These are phyloP conservation scores for Diabrotica virgifera DNA, from an alignment of 1,140 invertebrate genomes.

Conservation along the genomic window DNA sequence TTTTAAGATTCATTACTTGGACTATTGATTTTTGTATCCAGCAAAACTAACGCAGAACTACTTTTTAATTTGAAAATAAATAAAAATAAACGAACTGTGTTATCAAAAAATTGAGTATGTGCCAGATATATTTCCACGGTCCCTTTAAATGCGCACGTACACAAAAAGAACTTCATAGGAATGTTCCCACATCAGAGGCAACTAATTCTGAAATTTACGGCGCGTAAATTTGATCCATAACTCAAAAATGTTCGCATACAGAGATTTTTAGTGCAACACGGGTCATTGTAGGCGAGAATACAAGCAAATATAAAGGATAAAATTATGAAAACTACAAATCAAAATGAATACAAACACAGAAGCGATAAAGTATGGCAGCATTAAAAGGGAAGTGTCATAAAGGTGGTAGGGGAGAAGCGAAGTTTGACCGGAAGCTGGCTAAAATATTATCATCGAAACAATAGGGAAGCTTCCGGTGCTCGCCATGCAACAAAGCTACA, in stretches of 20 bases:
- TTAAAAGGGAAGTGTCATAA: slow-evolving; percentile 24
- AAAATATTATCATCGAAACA: slow-evolving; percentile 34
- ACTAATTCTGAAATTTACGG: neutral
- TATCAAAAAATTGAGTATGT: neutral
- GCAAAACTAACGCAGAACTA: too few relatives aligned
- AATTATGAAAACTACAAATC: slow-evolving; percentile 26
- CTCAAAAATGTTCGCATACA: slow-evolving; percentile 8
- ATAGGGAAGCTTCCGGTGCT: slow-evolving; percentile 28
- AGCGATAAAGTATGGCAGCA: slow-evolving; percentile 20
- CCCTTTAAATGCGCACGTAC: neutral
- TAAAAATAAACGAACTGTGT: too few relatives aligned
- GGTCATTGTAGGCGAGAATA: slow-evolving; percentile 10
- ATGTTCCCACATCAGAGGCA: neutral
- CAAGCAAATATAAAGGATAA: slow-evolving; percentile 17
- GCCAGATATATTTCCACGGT: neutral
- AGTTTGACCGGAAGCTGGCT: slow-evolving; percentile 28
- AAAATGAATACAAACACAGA: slow-evolving; percentile 20
- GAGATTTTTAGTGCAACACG: slow-evolving; percentile 11
- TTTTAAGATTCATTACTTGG: too few relatives aligned
- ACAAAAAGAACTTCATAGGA: neutral
- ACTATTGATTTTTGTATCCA: too few relatives aligned
- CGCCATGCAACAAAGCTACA: slow-evolving; percentile 30
- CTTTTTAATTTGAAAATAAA: too few relatives aligned
- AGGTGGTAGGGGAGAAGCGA: slow-evolving; percentile 23
- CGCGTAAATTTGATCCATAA: slow-evolving; percentile 12